Conservation (phyloP, 2,888 invertebrate species). For the Nymphalis urticae region DNA sequence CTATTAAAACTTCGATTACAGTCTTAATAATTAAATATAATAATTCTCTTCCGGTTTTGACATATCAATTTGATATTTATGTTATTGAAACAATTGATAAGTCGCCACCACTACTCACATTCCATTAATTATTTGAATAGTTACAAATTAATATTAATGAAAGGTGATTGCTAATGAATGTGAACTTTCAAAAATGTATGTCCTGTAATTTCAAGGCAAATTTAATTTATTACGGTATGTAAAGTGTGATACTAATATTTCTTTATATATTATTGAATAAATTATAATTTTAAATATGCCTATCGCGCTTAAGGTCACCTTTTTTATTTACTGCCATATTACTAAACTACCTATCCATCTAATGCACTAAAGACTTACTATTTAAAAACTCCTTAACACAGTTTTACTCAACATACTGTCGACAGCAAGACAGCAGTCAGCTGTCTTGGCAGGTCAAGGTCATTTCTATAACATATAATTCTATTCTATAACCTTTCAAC, state of each 20-base stretch:
- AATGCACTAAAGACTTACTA: neutral
- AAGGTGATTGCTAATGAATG: constrained; percentile 28
- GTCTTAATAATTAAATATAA: constrained; percentile 2
- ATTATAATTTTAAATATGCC: neutral
- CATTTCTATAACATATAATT: neutral
- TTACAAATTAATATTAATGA: constrained; percentile 26
- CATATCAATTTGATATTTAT: constrained; percentile 29
- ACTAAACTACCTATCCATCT: no score
- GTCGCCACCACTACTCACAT: constrained; percentile 12
- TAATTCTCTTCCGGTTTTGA: constrained; percentile 1
- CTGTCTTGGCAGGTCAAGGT: neutral
- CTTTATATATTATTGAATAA: neutral
- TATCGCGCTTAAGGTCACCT: no score
- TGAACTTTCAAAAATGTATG: constrained; percentile 30
- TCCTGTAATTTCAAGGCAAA: constrained; percentile 35
- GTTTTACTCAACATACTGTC: neutral
- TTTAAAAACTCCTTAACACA: neutral
- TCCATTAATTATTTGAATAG: constrained; percentile 25
- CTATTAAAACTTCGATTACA: constrained; percentile 9
- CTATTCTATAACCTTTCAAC: neutral
- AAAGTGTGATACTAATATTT: neutral
- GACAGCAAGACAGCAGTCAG: no score
- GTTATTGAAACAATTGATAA: constrained; percentile 12
- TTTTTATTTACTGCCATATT: no score
- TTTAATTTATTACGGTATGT: constrained; percentile 8